Evolutionary conservation across 2,797 vertebrate species (phyloP).

Genomic region (Gallirallus australis): DNA sequence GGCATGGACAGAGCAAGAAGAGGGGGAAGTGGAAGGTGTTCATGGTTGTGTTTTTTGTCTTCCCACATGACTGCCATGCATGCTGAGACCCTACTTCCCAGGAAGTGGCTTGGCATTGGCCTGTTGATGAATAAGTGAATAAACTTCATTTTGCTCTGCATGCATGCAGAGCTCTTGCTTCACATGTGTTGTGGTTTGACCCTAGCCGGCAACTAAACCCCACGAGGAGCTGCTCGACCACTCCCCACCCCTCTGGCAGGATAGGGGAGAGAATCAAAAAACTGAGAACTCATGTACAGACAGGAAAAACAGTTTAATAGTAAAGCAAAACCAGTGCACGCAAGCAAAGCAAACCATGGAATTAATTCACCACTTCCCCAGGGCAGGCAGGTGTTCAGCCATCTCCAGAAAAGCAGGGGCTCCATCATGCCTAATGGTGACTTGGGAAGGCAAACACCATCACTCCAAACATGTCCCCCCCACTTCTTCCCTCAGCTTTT

Average conservation of each 20-base stretch:
- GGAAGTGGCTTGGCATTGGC: not conserved
- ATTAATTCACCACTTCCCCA: too few relatives aligned
- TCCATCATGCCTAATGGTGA: too few relatives aligned
- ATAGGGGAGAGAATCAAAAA: not conserved
- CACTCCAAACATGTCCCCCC: too few relatives aligned
- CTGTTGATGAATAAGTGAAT: not conserved
- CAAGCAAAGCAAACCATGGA: too few relatives aligned
- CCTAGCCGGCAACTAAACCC: too few relatives aligned
- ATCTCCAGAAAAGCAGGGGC: too few relatives aligned
- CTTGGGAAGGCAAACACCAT: too few relatives aligned
- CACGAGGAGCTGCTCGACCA: accelerated
- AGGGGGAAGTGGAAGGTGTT: not conserved
- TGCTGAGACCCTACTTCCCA: not conserved
- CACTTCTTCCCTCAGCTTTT: too few relatives aligned
- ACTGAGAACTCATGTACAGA: not conserved
- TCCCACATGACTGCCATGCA: not conserved
- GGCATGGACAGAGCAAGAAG: not conserved
- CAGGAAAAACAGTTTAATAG: not conserved
- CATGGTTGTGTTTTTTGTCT: not conserved
- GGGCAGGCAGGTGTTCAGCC: too few relatives aligned
- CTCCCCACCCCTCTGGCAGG: too few relatives aligned
- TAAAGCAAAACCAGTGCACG: not conserved
- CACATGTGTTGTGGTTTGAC: not conserved
- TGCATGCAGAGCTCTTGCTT: not conserved
- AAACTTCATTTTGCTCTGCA: not conserved